Base-by-base conservation (phyloP, 2,113 vertebrate species). In the Kryptolebias marmoratus region DNA sequence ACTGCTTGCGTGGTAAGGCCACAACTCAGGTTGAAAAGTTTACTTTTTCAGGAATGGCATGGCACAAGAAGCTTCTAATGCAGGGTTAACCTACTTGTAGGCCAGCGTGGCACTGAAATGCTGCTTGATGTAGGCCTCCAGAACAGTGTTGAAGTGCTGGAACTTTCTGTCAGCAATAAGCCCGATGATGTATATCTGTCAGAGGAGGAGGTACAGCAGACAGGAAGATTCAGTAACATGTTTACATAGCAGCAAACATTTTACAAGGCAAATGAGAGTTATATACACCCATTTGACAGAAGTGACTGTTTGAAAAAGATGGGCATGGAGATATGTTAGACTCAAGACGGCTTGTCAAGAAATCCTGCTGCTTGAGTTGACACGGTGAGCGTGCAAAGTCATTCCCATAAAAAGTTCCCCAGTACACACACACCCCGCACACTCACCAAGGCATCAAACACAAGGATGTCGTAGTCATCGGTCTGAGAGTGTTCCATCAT, bases 401-500 rank as follows among this genome's bases (percentile, higher is more conserved):
- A 74, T 53, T 66, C 47, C 57, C 53, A 54, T 22, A 32, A 32
- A 52, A 14, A 31, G n/a, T 71, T 55, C 11, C 49, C 11, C 28
- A 4, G 64, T 27, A 67, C 28, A 83, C 10, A 69, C 47, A 64
- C 62, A 55, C 58, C 58, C 60, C 6, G 75, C 15, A 71, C 76
- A 79, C 96, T 95, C 93, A 99, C 97, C 97, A 99, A 86, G n/a
- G 97, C 97, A 80, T 99, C 96, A 57, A 99, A 99, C 75, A 99
- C 97, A 2, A 99, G 96, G 85, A 98, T 98, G 89, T 99, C 97
- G 28, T 99, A 99, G 66, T 96, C 95, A 14, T 96, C 87, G 8
- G 94, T 97, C 64, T 97, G 93, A 64, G 97, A 98, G 86, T 99
- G 95, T 18, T 99, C 97, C 97, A 99, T 98, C 97, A 99, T 98